Evolutionary conservation across 2,888 invertebrate species (phyloP).

Genomic region (Oligia strigilis): DNA sequence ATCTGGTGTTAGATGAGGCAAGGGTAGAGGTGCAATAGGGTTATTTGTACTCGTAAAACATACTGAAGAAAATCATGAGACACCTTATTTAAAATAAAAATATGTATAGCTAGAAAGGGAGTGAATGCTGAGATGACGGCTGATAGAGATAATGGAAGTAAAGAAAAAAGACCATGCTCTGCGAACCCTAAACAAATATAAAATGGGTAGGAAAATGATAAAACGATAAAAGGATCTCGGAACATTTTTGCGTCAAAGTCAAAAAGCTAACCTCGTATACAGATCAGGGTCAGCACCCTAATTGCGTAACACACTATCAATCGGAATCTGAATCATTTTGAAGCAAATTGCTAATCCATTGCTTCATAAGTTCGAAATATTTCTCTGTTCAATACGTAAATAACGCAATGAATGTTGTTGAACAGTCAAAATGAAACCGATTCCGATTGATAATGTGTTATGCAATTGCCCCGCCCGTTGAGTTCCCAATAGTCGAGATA

Average conservation of each 20-base stretch:
- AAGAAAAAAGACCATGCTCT: not conserved
- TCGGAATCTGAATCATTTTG: no score
- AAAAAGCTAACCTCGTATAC: not conserved
- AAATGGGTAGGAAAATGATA: not conserved
- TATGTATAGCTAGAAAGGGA: not conserved
- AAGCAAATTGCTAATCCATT: no score
- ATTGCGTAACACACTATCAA: no score
- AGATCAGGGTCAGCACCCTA: not conserved
- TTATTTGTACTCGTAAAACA: not conserved
- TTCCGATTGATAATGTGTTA: no score
- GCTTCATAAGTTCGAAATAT: no score
- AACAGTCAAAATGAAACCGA: no score
- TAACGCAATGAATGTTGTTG: no score
- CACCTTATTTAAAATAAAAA: not conserved
- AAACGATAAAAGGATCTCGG: not conserved
- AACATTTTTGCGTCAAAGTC: not conserved
- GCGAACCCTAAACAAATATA: not conserved
- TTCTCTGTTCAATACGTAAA: no score
- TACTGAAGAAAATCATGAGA: not conserved
- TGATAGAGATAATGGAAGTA: not conserved
- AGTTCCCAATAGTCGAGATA: not conserved
- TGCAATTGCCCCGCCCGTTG: no score
- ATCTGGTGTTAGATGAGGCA: conserved; percentile 77
- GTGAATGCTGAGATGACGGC: not conserved
- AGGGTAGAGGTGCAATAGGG: conserved; percentile 67